Conservation (phyloP, 1,140 invertebrate species). For the Lamellibrachia luymesi region DNA sequence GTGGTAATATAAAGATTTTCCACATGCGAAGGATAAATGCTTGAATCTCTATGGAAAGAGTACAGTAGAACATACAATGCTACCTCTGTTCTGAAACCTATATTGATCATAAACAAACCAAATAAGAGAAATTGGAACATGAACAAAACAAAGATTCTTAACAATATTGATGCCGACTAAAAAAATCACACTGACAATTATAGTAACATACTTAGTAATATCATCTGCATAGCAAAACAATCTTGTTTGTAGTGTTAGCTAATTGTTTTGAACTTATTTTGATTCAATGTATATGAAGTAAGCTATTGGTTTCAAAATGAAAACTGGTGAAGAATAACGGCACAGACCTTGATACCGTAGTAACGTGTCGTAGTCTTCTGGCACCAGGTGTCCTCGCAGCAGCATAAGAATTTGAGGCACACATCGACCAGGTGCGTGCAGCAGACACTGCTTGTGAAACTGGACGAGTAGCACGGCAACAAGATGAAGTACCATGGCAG, state of each 20-base stretch:
- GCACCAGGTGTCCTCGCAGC: slow-evolving; percentile 53
- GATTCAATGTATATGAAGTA: not conserved
- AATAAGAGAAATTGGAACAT: not conserved
- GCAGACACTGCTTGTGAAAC: slow-evolving; percentile 70
- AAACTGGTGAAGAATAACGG: not conserved
- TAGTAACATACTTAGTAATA: not conserved
- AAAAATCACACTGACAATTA: not conserved
- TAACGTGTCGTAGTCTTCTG: slow-evolving; percentile 14
- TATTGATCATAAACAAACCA: not conserved
- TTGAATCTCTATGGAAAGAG: not conserved
- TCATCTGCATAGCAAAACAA: not conserved
- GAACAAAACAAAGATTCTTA: not conserved
- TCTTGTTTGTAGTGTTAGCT: not conserved
- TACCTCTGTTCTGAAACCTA: not conserved
- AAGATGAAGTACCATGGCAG: slow-evolving; percentile 81
- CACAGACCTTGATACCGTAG: not conserved
- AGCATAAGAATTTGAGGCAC: slow-evolving; percentile 76
- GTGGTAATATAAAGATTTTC: not conserved
- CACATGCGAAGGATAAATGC: not conserved
- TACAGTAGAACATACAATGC: not conserved
- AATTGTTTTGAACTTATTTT: not conserved
- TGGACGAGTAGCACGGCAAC: slow-evolving; percentile 79
- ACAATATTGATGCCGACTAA: not conserved
- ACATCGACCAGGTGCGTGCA: slow-evolving; percentile 89
- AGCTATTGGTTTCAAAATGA: not conserved